Evolutionary conservation across 1,140 invertebrate genomes (phyloP), one percentile per base, ranked within the genome.

Genomic region (Drosophila bocqueti): DNA sequence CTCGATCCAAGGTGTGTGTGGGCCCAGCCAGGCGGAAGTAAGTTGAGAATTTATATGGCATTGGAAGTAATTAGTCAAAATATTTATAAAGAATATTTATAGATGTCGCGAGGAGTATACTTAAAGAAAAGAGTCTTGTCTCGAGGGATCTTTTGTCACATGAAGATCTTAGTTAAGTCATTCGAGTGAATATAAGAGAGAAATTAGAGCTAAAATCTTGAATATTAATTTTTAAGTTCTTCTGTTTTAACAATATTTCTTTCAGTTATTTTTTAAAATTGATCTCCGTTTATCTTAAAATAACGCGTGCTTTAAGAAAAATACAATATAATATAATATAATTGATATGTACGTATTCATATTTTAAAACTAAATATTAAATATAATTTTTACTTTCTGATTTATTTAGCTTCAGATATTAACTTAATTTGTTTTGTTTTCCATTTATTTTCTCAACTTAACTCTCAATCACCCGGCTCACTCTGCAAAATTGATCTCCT

Each of bases 41-140:
- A 90, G 38, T 79, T 59, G 71, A 36, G 38, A 79, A 90, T 90
- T 90, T 90, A 90, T 84, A 72, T 65, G 50, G 34, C 57, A 18
- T 62, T 36, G 60, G 13, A 43, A 68, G 81, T 84, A 81, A 89
- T 90, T 79, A 90, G 81, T 89, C 85, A 89, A 84, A 57, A 72
- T 68, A 59, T 60, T 42, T 60, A n/a, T 69, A 67, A 13, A 64
- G 21, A 36, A 68, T 45, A 84, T 76, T 81, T 89, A 81, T 68
- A 34, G 38, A 54, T 26, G n/a, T 61, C 26, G 54, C 60, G 11
- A 11, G 10, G 18, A 46, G 26, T 55, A 29, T 8, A 21, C 29
- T n/a, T 46, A 15, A 26, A 31, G n/a, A 61, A 40, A 45, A 2
- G 29, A 67, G 16, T 26, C 40, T 7, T 59, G 34, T n/a, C 31